Evolutionary conservation across 2,113 vertebrate genomes (phyloP), one percentile per base, ranked within the genome.

Genomic region (Vidua macroura): DNA sequence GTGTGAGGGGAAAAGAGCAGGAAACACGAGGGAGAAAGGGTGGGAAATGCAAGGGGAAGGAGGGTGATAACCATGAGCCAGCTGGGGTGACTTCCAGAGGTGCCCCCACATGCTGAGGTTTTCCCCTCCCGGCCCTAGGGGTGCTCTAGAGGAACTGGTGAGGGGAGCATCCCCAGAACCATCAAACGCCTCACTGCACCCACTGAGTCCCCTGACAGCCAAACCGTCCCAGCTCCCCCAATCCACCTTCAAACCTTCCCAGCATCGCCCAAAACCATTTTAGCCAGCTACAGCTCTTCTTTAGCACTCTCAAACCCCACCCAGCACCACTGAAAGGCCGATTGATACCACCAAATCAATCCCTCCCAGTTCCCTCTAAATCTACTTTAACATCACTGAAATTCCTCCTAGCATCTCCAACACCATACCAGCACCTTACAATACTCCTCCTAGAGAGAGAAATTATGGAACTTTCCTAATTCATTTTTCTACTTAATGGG

Each of bases 1-100:
- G 16, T 0, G 0, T 24, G 16, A 70, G 16, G 30, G 10, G 15
- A 20, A 28, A 53, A 37, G 8, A 52, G 15, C 7, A 33, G 27
- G 19, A 77, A 60, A 77, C 3, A 15, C 7, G 10, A 63, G 20
- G 56, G 24, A 39, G 28, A 28, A 78, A 19, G 46, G 3, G 37
- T 27, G 13, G 14, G 44, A 59, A 59, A 51, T 35, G 5, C 15
- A 10, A 49, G 12, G n/a, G 20, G 10, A 43, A 68, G 31, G 39
- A 51, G 44, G 18, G 17, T 44, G 33, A 59, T 59, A 77, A 27
- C 53, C 27, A 27, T 33, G 17, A 77, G 24, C 30, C 13, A 41
- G 24, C 6, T 58, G 35, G 20, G 41, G 30, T 30, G 39, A 75
- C 30, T n/a, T 35, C 58, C 43, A 56, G 51, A 41, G 59, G n/a